These are phyloP conservation scores for Aromia moschata DNA, from an alignment of 2,888 invertebrate genomes.

Conservation along the genomic window DNA sequence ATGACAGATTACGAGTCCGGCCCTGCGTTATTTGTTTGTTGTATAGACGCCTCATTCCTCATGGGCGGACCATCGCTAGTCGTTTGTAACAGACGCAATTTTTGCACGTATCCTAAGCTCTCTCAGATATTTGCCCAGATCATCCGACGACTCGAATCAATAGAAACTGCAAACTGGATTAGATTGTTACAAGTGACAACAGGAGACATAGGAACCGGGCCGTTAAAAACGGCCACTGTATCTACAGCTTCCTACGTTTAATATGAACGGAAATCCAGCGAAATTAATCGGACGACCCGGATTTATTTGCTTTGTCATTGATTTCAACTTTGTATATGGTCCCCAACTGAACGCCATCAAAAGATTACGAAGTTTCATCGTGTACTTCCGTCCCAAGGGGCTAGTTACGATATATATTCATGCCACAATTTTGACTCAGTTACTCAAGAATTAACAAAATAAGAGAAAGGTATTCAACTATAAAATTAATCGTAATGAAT, in stretches of 20 bases:
- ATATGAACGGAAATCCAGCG: conserved; percentile 25
- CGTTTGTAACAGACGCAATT: too few species aligned
- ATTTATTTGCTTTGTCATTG: conserved; percentile 18
- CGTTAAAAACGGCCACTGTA: conserved; percentile 26
- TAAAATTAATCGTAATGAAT: too few species aligned
- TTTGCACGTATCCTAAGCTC: conserved; percentile 30
- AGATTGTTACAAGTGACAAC: conserved; percentile 42
- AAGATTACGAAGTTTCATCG: conserved; percentile 2
- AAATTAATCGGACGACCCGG: conserved; percentile 20
- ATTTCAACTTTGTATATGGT: conserved; percentile 11
- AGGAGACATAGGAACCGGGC: conserved; percentile 24
- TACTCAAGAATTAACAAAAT: too few species aligned
- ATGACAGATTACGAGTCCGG: too few species aligned
- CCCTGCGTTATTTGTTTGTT: too few species aligned
- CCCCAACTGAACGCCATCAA: background rate
- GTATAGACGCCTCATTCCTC: too few species aligned
- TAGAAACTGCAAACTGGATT: conserved; percentile 41
- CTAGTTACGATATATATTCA: too few species aligned
- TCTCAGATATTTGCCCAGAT: conserved; percentile 33
- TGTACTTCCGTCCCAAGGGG: background rate
- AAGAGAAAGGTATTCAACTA: too few species aligned
- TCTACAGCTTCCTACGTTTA: conserved; percentile 16
- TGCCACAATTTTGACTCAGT: too few species aligned
- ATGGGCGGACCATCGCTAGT: too few species aligned
- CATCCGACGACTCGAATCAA: conserved; percentile 31